Base-by-base conservation (phyloP, 2,797 vertebrate species). In the Distichodus sexfasciatus region DNA sequence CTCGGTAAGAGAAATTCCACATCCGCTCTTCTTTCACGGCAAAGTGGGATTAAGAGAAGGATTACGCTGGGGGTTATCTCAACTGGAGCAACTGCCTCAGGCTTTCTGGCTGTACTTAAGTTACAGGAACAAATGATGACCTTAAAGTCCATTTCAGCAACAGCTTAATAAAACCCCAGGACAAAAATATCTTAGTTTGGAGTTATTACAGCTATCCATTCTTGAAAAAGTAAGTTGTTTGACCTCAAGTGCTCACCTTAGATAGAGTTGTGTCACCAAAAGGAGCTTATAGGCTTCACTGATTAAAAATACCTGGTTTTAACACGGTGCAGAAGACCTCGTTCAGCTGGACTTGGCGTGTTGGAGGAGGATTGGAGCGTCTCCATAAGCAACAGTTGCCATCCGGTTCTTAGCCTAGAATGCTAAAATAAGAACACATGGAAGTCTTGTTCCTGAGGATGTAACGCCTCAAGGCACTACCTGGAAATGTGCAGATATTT, bases 1-100 rank as follows among this genome's bases (percentile, higher is more conserved):
- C 83, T 96, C 95, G 2, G 95, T 97, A 79, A 92, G 93, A 75
- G 23, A 14, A 8, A 48, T 21, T 46, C 57, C 3, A n/a, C 15
- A 11, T 43, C 47, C 36, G 53, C 46, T 28, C 43, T 46, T 15
- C 26, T 17, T 51, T 40, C 15, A 38, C 35, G 11, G 17, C 53
- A 43, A 58, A 66, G 50, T 48, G 46, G 71, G 63, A 75, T 63
- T 64, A 72, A 62, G 66, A 75, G 47, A 28, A 59, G 68, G 63
- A 66, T 46, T 51, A 74, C 48, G 28, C 63, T 41, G 41, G 24
- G n/a, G 40, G 63, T 70, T 74, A 19, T 81, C 78, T 78, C 23
- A 11, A 44, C 38, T 31, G 14, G 69, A 61, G 59, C 54, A 38
- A 64, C 48, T 21, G 41, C 59, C 59, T 51, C 59, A 15, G 28